Evolutionary conservation across 1,140 invertebrate genomes (phyloP).

Genomic region (Ephestia elutella): DNA sequence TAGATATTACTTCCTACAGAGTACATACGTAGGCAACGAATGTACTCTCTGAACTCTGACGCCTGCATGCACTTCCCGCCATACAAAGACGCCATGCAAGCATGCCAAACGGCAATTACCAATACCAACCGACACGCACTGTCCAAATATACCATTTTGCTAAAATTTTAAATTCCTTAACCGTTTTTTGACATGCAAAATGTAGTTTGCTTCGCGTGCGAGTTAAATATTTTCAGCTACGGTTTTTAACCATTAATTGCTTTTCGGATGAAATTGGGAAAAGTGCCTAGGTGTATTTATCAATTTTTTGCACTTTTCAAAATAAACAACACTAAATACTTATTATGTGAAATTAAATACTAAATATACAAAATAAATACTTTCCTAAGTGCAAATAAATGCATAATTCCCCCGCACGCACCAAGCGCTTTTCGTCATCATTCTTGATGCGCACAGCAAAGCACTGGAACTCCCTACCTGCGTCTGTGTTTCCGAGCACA

Average conservation of each 20-base stretch:
- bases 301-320: constrained; percentile 30
- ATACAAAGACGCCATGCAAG: constrained; percentile 34
- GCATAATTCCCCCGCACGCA: too few species aligned
- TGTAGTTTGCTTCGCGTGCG: constrained; percentile 50
- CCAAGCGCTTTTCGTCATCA: too few species aligned
- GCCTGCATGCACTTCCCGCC: constrained; percentile 31
- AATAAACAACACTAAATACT: constrained; percentile 20
- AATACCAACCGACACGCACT: constrained; percentile 34
- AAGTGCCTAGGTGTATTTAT: constrained; percentile 18
- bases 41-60: constrained; percentile 10
- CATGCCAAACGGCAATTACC: constrained; percentile 50
- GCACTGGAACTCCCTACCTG: too few species aligned
- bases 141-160: constrained; percentile 50
- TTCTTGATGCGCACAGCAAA: too few species aligned
- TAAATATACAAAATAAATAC: too few species aligned
- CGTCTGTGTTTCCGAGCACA: too few species aligned
- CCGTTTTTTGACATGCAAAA: constrained; percentile 63
- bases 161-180: constrained; percentile 53
- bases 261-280: constrained; percentile 28
- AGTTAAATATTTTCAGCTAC: constrained; percentile 49
- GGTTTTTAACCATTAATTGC: constrained; percentile 46
- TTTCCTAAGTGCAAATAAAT: too few species aligned
- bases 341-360: too few species aligned
- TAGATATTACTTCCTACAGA: too few species aligned
- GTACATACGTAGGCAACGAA: too few species aligned